Evolutionary conservation across 2,113 vertebrate species (phyloP).

Genomic region (Gopherus evgoodei): DNA sequence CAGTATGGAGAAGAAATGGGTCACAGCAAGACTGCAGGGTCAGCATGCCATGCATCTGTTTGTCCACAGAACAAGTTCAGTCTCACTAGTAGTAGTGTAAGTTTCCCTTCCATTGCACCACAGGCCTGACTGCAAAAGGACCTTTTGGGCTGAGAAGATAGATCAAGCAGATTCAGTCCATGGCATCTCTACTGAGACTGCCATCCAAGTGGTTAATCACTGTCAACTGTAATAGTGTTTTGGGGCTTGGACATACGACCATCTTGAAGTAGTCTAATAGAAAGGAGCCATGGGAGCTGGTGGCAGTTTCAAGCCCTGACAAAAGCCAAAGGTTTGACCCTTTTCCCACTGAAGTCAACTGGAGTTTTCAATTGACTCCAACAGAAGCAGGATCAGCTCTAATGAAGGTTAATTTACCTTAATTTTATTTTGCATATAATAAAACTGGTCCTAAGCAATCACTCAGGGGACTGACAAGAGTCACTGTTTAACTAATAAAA

Average conservation of each 20-base stretch:
- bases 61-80: not conserved
- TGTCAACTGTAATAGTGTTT: not conserved
- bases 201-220: not conserved
- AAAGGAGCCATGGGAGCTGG: not conserved
- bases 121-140: not conserved
- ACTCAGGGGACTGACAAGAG: not conserved
- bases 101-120: not conserved
- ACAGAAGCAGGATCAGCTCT: not conserved
- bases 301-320: not conserved
- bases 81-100: accelerated
- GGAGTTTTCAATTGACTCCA: not conserved
- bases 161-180: not conserved
- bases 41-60: not conserved
- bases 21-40: not conserved
- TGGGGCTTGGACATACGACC: not conserved
- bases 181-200: not conserved
- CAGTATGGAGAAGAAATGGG: not conserved
- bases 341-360: not conserved
- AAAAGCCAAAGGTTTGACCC: not conserved
- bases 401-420: not conserved
- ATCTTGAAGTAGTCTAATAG: not conserved
- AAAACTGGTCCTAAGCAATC: not conserved
- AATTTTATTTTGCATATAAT: not conserved
- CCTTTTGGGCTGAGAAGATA: not conserved
- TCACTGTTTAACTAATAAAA: no score